Evolutionary conservation across 2,113 vertebrate genomes (phyloP).

Genomic region (Vidua chalybeata): DNA sequence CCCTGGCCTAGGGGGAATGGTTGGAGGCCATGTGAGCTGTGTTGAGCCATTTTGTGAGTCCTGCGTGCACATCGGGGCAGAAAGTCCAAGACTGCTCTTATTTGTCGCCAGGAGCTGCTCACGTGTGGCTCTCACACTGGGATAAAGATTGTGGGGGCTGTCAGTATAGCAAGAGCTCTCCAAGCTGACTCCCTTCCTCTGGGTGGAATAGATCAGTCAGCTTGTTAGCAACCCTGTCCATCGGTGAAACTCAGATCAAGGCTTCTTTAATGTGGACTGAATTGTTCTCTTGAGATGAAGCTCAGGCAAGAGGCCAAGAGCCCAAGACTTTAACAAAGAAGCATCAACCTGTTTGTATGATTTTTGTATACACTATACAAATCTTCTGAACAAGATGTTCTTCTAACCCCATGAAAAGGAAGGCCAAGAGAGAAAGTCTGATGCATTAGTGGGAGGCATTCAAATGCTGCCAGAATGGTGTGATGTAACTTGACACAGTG

Average conservation of each 20-base stretch:
- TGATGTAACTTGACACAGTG: neutral
- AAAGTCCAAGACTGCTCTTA: neutral
- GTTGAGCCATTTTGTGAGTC: neutral
- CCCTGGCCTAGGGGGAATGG: neutral
- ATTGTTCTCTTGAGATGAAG: neutral
- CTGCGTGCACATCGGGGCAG: neutral
- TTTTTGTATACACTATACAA: neutral
- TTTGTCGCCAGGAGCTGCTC: neutral
- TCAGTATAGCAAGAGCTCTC: neutral
- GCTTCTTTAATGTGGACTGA: neutral
- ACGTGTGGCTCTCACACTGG: neutral
- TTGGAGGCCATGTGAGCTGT: neutral
- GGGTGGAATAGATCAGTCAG: neutral
- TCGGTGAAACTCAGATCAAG: neutral
- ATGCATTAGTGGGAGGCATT: neutral
- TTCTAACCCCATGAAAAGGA: constrained; percentile 7
- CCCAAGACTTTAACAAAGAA: constrained; percentile 15
- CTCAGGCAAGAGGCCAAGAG: neutral
- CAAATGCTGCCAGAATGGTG: neutral
- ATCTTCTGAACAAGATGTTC: constrained; percentile 38
- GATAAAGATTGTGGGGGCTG: neutral
- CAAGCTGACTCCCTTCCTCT: neutral
- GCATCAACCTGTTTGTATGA: constrained; percentile 8
- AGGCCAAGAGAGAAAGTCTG: constrained; percentile 8
- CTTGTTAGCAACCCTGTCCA: neutral